Evolutionary conservation across 2,113 vertebrate species (phyloP).

Genomic region (Vanacampus margaritifer): DNA sequence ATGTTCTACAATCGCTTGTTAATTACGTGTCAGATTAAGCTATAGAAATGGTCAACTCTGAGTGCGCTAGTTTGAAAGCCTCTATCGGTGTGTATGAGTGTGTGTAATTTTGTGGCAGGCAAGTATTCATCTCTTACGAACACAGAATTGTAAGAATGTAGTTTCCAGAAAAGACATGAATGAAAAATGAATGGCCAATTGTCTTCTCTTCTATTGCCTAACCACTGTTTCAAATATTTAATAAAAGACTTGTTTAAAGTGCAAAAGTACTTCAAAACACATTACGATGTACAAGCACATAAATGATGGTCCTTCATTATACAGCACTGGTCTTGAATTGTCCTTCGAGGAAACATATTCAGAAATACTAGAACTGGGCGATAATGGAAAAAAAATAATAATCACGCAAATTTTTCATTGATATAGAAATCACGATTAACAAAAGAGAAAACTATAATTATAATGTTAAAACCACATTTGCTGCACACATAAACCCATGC

Average conservation of each 20-base stretch:
- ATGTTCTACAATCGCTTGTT: slow-evolving; percentile 20
- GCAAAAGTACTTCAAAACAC: slow-evolving; percentile 4
- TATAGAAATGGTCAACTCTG: slow-evolving; percentile 30
- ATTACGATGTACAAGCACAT: too few relatives aligned
- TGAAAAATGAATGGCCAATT: slow-evolving; percentile 14
- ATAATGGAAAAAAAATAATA: too few relatives aligned
- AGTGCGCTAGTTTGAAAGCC: slow-evolving; percentile 25
- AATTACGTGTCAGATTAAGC: slow-evolving; percentile 19
- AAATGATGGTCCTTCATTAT: neutral
- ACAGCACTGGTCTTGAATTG: neutral
- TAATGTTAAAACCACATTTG: too few relatives aligned
- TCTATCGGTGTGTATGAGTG: slow-evolving; percentile 7
- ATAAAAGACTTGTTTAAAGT: slow-evolving; percentile 7
- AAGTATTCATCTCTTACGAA: slow-evolving; percentile 16
- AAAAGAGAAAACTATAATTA: too few relatives aligned
- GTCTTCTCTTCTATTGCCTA: slow-evolving; percentile 19
- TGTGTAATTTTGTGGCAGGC: slow-evolving; percentile 1
- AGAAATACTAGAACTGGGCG: too few relatives aligned
- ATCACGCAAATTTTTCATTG: too few relatives aligned
- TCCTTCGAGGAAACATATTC: neutral
- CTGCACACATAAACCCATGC: too few relatives aligned
- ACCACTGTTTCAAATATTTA: neutral
- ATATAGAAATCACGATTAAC: too few relatives aligned
- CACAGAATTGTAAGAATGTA: slow-evolving; percentile 24
- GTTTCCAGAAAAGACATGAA: slow-evolving; percentile 12